Evolutionary conservation across 1,140 invertebrate genomes (phyloP).

Genomic region (Penaeus japonicus): DNA sequence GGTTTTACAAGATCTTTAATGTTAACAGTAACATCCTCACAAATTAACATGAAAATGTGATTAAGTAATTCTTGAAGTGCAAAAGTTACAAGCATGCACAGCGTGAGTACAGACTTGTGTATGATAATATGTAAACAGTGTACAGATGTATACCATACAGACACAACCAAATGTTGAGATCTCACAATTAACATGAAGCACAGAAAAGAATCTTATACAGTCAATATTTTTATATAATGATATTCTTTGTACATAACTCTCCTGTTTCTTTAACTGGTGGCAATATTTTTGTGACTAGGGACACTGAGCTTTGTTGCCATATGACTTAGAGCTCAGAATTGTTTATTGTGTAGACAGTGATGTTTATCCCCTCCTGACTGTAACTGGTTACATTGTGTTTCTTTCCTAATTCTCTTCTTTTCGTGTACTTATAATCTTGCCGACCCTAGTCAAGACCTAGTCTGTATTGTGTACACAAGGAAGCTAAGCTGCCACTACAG

Average conservation of each 20-base stretch:
- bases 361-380: background rate
- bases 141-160: conserved; percentile 26
- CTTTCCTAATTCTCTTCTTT: background rate
- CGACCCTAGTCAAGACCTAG: conserved; percentile 41
- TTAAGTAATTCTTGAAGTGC: background rate
- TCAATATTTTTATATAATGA: conserved; percentile 49
- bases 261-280: conserved; percentile 42
- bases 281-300: conserved; percentile 43
- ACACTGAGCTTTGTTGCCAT: conserved; percentile 22
- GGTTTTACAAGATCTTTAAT: no score
- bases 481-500: conserved; percentile 7
- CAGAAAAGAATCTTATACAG: conserved; percentile 50
- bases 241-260: conserved; percentile 45
- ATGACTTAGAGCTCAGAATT: background rate
- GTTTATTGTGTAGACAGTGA: conserved; percentile 10
- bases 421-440: conserved; percentile 27
- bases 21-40: no score
- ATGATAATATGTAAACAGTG: background rate
- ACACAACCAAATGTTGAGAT: conserved; percentile 38
- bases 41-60: background rate
- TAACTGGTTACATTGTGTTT: conserved; percentile 29
- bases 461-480: conserved; percentile 24
- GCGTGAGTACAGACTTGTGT: no score
- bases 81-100: no score
- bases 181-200: conserved; percentile 47